Base-by-base conservation (phyloP, 2,113 vertebrate genomes). In the Tetrao urogallus region DNA sequence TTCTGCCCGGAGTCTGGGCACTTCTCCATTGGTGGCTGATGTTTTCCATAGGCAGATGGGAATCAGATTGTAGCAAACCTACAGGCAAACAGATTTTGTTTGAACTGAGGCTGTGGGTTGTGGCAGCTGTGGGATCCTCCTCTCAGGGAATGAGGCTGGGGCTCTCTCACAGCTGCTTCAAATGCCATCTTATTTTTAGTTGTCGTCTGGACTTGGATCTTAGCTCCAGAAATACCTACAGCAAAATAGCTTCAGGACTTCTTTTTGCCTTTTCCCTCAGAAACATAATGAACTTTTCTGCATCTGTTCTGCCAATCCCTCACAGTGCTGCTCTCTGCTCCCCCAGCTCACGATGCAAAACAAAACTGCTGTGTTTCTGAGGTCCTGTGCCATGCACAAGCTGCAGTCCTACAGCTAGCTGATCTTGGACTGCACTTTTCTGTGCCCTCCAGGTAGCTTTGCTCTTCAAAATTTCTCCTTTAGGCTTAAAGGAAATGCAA, bases 321-420 rank as follows among this genome's bases (percentile, higher is more conserved):
- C 28, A 2, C 27, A 45, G 56, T 4, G 14, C n/a, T 32, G 24
- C 34, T 56, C 6, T 0, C 14, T 7, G 4, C 64, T 18, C 36
- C 13, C 38, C 0, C 1, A 16, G 60, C 38, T 20, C 50, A 10
- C 12, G 5, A 34, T 5, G 34, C 34, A 10, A 47, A 13, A 25
- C 40, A 50, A 30, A 69, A 22, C 64, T 11, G 21, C 36, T 1
- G 21, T 4, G 4, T n/a, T 57, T 56, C 42, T 15, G 76, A 50
- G 45, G 60, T 50, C 25, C 2, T 0, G 2, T 4, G 0, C 65
- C 38, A 13, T 8, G 11, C 9, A 42, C 38, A 22, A 4, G 38
- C 56, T 42, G 11, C 19, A 25, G 24, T 30, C 52, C 24, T 16
- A 10, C 28, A 6, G 3, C 2, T 13, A 43, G 58, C 30, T 5